Conservation (phyloP, 2,797 vertebrate species). For the Heteromormyrus szaboi region DNA sequence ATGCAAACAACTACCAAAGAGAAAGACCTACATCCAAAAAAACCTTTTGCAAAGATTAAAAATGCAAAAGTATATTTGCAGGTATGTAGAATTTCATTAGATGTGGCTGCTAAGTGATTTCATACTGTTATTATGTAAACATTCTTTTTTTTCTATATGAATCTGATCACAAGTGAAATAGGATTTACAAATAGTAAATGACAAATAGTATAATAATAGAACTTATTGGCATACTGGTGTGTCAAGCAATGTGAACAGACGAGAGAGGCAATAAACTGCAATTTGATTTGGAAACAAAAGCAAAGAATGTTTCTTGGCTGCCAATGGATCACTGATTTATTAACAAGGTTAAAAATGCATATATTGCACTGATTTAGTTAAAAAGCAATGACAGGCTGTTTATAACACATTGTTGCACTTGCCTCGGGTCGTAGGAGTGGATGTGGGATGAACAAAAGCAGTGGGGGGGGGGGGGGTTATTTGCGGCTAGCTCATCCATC, state of each 20-base stretch:
- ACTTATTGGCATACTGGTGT: background rate
- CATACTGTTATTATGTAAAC: background rate
- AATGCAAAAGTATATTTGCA: background rate
- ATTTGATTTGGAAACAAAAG: slow-evolving; percentile 1
- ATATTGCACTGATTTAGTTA: background rate
- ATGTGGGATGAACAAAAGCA: background rate
- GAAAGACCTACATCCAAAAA: background rate
- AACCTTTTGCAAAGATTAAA: background rate
- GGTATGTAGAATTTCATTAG: background rate
- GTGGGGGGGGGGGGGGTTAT: background rate
- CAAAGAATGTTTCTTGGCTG: background rate
- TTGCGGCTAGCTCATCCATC: too few relatives aligned
- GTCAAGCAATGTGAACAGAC: background rate
- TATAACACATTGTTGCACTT: background rate
- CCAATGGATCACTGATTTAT: background rate
- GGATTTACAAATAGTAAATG: background rate
- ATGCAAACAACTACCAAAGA: background rate
- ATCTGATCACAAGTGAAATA: background rate
- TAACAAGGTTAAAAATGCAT: background rate
- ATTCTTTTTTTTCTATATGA: background rate
- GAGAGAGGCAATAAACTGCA: background rate
- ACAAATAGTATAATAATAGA: background rate
- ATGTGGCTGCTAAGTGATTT: background rate
- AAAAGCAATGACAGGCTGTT: background rate
- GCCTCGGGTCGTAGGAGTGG: background rate